Conservation (phyloP, 2,888 invertebrate species). For the Empis livida region DNA sequence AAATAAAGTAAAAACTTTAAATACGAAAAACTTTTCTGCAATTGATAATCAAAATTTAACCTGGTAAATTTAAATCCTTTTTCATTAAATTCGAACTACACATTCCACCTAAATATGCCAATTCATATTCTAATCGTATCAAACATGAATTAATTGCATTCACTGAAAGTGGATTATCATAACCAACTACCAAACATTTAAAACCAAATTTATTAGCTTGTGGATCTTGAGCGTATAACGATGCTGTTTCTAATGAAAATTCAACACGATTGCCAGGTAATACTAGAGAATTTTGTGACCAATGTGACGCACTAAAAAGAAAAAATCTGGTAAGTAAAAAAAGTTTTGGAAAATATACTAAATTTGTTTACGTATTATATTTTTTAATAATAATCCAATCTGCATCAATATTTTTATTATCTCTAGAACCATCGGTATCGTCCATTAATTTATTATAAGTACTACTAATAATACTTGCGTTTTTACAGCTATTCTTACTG, state of each 20-base stretch:
- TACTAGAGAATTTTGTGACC: constrained; percentile 78
- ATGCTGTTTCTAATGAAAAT: constrained; percentile 91
- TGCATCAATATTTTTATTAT: constrained; percentile 13
- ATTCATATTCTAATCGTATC: constrained; percentile 71
- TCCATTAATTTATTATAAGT: constrained; percentile 19
- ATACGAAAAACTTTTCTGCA: constrained; percentile 4
- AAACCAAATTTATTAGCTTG: constrained; percentile 65
- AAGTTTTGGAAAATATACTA: too few species aligned
- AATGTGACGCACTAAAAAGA: constrained; percentile 35
- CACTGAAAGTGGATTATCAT: constrained; percentile 54
- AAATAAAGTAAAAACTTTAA: constrained; percentile 6
- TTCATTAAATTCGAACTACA: constrained; percentile 83
- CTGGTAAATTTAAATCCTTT: constrained; percentile 58
- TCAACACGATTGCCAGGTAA: constrained; percentile 89
- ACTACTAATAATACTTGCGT: constrained; percentile 22
- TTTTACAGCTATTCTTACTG: constrained; percentile 17
- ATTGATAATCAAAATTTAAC: constrained; percentile 14
- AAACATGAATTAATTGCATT: constrained; percentile 32
- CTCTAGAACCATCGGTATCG: constrained; percentile 18
- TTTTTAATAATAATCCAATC: constrained; percentile 54
- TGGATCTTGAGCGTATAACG: constrained; percentile 86
- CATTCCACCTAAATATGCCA: constrained; percentile 80
- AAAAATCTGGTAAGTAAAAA: neutral
- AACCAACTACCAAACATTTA: constrained; percentile 69
- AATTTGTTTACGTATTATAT: constrained; percentile 40